phyloP scores from a whole-genome alignment of 2,797 vertebrate genomes.

The Etheostoma perlongum region DNA sequence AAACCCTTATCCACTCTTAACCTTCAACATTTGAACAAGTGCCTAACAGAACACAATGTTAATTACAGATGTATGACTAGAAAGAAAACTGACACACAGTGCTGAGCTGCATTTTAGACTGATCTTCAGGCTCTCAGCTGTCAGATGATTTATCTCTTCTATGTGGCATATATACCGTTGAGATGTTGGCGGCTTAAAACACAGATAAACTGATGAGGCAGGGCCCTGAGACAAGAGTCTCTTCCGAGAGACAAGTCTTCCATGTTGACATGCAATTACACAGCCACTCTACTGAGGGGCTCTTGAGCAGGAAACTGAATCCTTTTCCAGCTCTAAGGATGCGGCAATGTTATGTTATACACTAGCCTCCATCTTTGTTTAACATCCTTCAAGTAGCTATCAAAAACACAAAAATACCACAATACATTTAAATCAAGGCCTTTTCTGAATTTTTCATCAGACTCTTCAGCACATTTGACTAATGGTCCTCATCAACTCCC shows the following conservation, averaged over 20 bases:
- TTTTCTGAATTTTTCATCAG: conserved; percentile 18
- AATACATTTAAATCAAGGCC: not conserved
- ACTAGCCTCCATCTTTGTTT: not conserved
- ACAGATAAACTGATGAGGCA: not conserved
- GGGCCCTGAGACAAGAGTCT: not conserved
- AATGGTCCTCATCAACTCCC: conserved; percentile 28
- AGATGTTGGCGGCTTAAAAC: too few relatives aligned
- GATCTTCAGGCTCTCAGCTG: too few relatives aligned
- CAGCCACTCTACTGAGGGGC: not conserved
- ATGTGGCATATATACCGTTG: too few relatives aligned
- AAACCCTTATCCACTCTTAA: too few relatives aligned
- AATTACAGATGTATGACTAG: too few relatives aligned
- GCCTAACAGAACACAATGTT: too few relatives aligned
- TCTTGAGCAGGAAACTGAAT: not conserved
- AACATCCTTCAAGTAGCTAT: not conserved
- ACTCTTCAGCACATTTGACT: conserved; percentile 40
- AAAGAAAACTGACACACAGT: too few relatives aligned
- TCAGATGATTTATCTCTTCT: too few relatives aligned
- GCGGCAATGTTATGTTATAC: not conserved
- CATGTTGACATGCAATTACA: not conserved
- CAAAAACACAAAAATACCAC: not conserved
- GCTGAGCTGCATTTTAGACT: too few relatives aligned
- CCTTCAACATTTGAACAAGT: too few relatives aligned
- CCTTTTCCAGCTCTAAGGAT: not conserved
- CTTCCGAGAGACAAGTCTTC: not conserved